Base-by-base conservation (phyloP, 1,140 invertebrate genomes). In the Onthophagus taurus region DNA sequence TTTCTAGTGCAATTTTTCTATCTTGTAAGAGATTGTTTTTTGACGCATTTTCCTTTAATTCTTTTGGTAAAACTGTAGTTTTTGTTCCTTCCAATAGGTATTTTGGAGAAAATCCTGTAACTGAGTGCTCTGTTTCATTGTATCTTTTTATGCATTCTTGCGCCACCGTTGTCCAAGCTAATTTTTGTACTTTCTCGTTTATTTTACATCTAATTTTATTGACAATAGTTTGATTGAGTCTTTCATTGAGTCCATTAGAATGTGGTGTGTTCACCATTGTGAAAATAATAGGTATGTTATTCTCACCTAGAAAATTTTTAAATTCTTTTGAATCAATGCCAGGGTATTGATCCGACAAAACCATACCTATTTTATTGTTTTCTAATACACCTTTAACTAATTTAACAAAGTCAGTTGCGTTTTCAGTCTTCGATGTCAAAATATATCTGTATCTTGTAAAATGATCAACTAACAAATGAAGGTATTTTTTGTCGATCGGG, bases 121-220 rank as follows among this genome's bases (percentile, higher is more conserved):
- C 54, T 24, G 55, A 45, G 34, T 65, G 61, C 35, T 49, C 49
- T 6, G 59, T 64, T 17, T 59, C 46, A 55, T 65, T 64, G 50
- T 64, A 65, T 52, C 53, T 58, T n/a, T 59, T 31, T n/a, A n/a
- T 34, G 48, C 63, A 65, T 41, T 60, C 47, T 26, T 51, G 45
- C 16, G 60, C 62, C 36, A 64, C 52, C 4, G 57, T 60, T 53
- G 60, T 57, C 62, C 60, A 64, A 34, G 24, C 24, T 26, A 26
- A 7, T 26, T 26, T 7, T 26, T n/a, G 7, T n/a, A 7, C n/a
- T 26, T 26, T 26, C n/a, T 26, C 24, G n/a, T 26, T 26, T 26
- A 26, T 26, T 26, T 26, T 63, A 44, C 64, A 67, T 57, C 57
- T 54, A 12, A 61, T 61, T 57, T 58, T 60, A 44, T 61, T 61